Evolutionary conservation across 1,140 invertebrate species (phyloP), one percentile per base, ranked within the genome.

Genomic region (Steinernema khuongi): DNA sequence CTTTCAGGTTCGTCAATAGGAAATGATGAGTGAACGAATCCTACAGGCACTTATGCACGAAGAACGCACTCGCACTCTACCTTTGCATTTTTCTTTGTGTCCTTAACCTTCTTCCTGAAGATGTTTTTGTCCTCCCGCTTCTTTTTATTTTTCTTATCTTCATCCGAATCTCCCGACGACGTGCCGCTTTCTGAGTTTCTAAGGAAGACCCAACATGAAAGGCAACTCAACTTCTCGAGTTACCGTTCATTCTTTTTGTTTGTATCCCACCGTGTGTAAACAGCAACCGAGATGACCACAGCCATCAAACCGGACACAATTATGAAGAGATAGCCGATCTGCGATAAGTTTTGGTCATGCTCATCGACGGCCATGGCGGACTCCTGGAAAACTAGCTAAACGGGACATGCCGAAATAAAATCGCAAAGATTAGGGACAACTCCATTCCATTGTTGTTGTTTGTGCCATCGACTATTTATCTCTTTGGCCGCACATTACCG

Each of bases 1-100:
- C 92, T 85, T 93, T 94, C 36, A 94, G 86, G 17, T 90, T 89
- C 30, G 90, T 89, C 0, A 91, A 83, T 67, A 93, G 87, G 91
- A 91, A 94, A 0, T 90, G 89, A 84, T 93, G 91, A 11, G 85
- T 82, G 73, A 89, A 90, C n/a, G 79, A 77, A n/a, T 80, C 73
- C 60, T 80, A 41, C 7, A 41, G n/a, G 36, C 7, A 41, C 36
- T 41, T 41, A 11, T 41, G n/a, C 7, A n/a, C 36, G 36, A 11
- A n/a, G 7, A 41, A 7, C n/a, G 36, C 7, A 41, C 36, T 41
- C 36, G n/a, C 7, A 41, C 7, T 7, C 7, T 41, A 41, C 36
- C 36, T 41, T 41, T 7, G n/a, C 36, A n/a, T 7, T n/a, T 41
- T 41, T 41, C 36, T 41, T 41, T 41, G 36, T 41, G n/a, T n/a